phyloP scores from a whole-genome alignment of 2,113 vertebrate species.

The Chaetura pelagica region DNA sequence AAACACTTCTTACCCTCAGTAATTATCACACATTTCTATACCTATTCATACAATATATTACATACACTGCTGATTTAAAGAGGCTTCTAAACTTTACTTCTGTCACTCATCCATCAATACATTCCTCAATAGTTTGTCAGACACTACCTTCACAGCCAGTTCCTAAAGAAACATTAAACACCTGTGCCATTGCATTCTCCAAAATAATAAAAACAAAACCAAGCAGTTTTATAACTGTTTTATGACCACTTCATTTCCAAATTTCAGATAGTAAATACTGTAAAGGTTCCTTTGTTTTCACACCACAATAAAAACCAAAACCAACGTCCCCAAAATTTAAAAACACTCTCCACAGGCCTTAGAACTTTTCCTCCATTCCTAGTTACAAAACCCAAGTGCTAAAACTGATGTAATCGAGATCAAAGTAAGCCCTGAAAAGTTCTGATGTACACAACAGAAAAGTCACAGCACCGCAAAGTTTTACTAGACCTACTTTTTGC shows the following conservation, averaged over 20 bases:
- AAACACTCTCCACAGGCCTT: background rate
- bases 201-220: background rate
- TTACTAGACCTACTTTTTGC: slow-evolving; percentile 79
- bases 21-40: background rate
- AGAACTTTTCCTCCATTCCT: background rate
- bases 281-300: background rate
- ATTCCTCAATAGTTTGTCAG: background rate
- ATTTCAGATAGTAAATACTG: background rate
- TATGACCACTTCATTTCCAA: background rate
- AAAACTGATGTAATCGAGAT: background rate
- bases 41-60: background rate
- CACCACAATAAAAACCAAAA: background rate
- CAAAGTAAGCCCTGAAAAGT: background rate
- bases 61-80: background rate
- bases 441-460: background rate
- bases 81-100: background rate
- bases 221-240: background rate
- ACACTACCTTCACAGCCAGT: background rate
- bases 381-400: background rate
- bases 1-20: background rate
- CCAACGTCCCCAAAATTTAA: background rate
- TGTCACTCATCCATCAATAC: background rate
- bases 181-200: background rate
- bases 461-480: slow-evolving; percentile 4
- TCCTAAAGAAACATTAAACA: background rate